A percentile compares a stretch with the other conserved stretches of the same genome.
Evolutionary conservation across 2,113 vertebrate genomes (phyloP).

Genomic region (Pseudorasbora parva): DNA sequence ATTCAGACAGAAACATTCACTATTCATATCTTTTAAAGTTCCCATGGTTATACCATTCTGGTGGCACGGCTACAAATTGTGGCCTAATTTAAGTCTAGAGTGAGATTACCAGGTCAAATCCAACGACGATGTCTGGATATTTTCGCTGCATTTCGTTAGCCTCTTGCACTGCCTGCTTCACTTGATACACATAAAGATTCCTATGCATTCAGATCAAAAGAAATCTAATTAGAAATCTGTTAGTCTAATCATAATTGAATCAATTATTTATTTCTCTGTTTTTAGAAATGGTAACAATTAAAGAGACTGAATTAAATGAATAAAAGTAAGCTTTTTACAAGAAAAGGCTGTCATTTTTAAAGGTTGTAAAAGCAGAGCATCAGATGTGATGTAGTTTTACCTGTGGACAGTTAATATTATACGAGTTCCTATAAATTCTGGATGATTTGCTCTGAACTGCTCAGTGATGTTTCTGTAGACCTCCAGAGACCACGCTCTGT

Average conservation of each 20-base stretch:
- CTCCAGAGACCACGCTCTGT: slow-evolving; percentile 78
- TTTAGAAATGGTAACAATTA: background rate
- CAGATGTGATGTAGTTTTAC: slow-evolving; percentile 53
- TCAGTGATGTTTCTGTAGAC: slow-evolving; percentile 77
- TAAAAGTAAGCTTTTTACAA: background rate
- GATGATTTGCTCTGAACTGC: slow-evolving; percentile 77
- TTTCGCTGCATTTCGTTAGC: slow-evolving; percentile 78
- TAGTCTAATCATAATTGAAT: background rate
- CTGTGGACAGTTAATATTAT: slow-evolving; percentile 80
- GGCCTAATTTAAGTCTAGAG: no score
- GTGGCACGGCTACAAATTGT: background rate
- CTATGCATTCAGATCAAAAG: no score
- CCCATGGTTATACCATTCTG: background rate
- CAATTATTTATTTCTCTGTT: background rate
- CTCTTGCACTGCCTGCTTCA: slow-evolving; percentile 76
- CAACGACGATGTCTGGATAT: slow-evolving; percentile 84
- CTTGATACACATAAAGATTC: slow-evolving; percentile 69
- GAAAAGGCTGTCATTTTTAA: background rate
- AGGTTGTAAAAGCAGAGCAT: background rate
- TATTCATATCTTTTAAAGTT: no score
- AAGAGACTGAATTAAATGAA: background rate
- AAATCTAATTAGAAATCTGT: no score
- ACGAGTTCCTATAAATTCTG: slow-evolving; percentile 84
- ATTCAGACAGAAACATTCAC: no score
- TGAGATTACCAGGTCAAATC: slow-evolving; percentile 87